Conservation (phyloP, 2,888 invertebrate genomes). For the Aelia acuminata region DNA sequence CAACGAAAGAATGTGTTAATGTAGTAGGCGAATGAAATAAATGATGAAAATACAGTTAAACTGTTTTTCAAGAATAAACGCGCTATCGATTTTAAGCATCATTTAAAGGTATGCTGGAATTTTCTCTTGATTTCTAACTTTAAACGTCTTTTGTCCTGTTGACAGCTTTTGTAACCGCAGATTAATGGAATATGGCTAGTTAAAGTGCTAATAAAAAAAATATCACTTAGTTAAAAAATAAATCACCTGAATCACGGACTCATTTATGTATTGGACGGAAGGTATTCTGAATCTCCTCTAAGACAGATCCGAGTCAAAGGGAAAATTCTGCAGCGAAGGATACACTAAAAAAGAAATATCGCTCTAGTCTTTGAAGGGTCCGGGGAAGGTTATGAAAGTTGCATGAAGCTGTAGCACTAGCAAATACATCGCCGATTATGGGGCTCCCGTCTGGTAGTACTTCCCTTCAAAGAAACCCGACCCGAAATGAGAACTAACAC, state of each 20-base stretch:
- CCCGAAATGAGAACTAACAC: neutral
- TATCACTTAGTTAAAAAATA: neutral
- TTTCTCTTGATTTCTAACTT: too few relatives aligned
- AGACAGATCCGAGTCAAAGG: neutral
- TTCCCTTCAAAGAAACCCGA: slow-evolving; percentile 6
- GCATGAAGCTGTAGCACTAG: slow-evolving; percentile 9
- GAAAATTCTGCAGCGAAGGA: neutral
- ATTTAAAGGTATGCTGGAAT: too few relatives aligned
- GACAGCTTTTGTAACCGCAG: too few relatives aligned
- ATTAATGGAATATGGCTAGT: neutral
- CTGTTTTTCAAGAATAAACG: too few relatives aligned
- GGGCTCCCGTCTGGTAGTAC: neutral
- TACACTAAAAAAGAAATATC: slow-evolving; percentile 8
- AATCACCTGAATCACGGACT: neutral
- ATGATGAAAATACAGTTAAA: too few relatives aligned
- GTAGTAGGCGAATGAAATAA: too few relatives aligned
- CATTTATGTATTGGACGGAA: neutral
- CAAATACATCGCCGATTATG: neutral
- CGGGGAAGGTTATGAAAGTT: neutral
- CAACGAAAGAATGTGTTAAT: too few relatives aligned
- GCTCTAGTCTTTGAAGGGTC: neutral
- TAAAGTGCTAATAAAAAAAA: too few relatives aligned
- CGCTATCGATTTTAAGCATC: too few relatives aligned
- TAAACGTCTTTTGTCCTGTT: too few relatives aligned
- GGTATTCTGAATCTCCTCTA: neutral